These are phyloP conservation scores for Aurelia sp. DNA, from an alignment of 30 jellyfish, hydroid and myxozoan species.

Conservation along the genomic window DNA sequence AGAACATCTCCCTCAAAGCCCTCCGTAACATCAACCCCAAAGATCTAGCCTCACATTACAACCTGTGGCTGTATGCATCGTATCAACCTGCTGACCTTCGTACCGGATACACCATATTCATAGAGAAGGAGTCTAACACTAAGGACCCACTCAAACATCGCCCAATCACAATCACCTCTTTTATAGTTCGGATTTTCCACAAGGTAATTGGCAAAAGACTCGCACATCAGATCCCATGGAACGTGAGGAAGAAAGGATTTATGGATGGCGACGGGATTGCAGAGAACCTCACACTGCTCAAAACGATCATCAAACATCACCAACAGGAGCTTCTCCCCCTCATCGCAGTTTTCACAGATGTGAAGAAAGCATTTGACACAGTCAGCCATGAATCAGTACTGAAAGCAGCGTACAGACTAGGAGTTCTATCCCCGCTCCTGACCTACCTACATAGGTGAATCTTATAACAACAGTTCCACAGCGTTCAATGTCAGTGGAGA, in stretches of 20 bases:
- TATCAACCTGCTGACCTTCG: background rate
- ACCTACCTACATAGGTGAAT: background rate
- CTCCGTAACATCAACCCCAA: no score
- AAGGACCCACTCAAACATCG: slow-evolving; percentile 10
- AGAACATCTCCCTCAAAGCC: no score
- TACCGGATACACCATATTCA: background rate
- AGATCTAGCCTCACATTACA: no score
- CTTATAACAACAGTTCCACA: background rate
- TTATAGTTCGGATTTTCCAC: slow-evolving; percentile 3
- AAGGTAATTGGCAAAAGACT: background rate
- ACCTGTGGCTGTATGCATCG: slow-evolving; percentile 7
- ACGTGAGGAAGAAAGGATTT: slow-evolving; percentile 17
- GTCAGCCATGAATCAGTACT: slow-evolving; percentile 10
- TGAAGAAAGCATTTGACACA: no score
- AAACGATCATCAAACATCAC: no score
- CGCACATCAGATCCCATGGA: background rate
- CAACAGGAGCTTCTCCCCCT: no score
- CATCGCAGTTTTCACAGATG: no score
- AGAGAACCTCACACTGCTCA: no score
- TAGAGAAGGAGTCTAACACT: slow-evolving; percentile 8
- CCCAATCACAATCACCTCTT: slow-evolving; percentile 11
- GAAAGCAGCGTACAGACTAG: slow-evolving; percentile 10
- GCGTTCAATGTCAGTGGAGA: background rate
- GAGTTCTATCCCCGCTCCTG: background rate
- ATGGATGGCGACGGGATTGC: slow-evolving; percentile 11